phyloP scores from a whole-genome alignment of 1,140 invertebrate genomes.

The Listronotus bonariensis region DNA sequence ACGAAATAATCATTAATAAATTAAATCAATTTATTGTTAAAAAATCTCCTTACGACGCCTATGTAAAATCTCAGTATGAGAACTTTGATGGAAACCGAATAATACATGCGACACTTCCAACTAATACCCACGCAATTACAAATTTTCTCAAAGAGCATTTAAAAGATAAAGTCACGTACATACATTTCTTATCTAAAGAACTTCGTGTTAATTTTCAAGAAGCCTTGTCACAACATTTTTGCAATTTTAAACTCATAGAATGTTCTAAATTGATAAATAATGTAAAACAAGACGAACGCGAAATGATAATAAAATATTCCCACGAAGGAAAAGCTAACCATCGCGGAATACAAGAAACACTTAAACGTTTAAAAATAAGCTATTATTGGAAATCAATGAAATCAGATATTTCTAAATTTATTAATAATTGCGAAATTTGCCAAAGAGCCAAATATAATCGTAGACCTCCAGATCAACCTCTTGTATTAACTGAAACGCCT shows the following conservation, averaged over 20 bases:
- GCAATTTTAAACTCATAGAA: too few species aligned
- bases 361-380: conserved; percentile 20
- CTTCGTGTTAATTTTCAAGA: not conserved
- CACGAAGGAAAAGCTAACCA: conserved; percentile 33
- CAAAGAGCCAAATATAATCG: conserved; percentile 19
- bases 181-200: conserved; percentile 16
- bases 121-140: not conserved
- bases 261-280: not conserved
- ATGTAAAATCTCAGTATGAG: conserved; percentile 10
- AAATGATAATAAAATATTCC: conserved; percentile 14
- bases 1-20: conserved; percentile 22
- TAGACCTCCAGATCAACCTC: conserved; percentile 20
- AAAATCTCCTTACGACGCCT: conserved; percentile 6
- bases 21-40: conserved; percentile 15
- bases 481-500: conserved; percentile 16
- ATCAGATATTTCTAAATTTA: conserved; percentile 22
- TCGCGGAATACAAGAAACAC: conserved; percentile 30
- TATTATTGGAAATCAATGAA: conserved; percentile 31
- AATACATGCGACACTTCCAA: conserved; percentile 4
- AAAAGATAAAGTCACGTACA: not conserved
- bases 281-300: not conserved
- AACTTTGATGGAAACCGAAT: conserved; percentile 18
- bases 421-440: conserved; percentile 34
- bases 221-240: not conserved
- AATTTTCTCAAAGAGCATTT: not conserved